A percentile compares a stretch with the other conserved stretches of the same genome.
Conservation (phyloP, 2,797 vertebrate genomes). For the Xiphorhynchus erythropygius region DNA sequence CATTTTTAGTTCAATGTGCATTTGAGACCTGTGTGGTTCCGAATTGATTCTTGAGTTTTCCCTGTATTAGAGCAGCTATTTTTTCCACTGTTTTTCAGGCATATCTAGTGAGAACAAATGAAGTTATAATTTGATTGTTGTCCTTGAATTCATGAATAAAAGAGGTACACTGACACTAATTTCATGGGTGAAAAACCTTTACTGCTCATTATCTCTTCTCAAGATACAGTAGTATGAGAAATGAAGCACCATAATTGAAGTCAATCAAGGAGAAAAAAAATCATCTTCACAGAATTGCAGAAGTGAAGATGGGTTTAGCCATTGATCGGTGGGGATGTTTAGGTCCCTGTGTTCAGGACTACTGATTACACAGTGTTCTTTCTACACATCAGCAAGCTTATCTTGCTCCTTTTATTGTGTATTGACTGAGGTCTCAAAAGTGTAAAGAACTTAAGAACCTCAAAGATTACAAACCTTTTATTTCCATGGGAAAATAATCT, state of each 20-base stretch:
- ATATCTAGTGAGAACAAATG: neutral
- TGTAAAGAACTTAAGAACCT: neutral
- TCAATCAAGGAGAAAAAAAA: slow-evolving; percentile 59
- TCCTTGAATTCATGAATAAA: slow-evolving; percentile 51
- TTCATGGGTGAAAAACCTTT: slow-evolving; percentile 61
- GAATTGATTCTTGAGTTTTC: neutral
- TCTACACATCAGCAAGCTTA: neutral
- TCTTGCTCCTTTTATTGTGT: neutral
- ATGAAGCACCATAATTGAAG: slow-evolving; percentile 58
- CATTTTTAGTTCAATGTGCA: neutral
- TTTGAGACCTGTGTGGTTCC: neutral
- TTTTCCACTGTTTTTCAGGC: neutral
- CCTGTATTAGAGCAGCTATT: neutral
- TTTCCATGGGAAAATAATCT: neutral
- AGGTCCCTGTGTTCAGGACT: neutral
- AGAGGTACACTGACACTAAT: slow-evolving; percentile 40
- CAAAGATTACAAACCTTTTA: neutral
- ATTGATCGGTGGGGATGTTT: neutral
- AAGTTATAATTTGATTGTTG: slow-evolving; percentile 30
- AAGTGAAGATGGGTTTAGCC: neutral
- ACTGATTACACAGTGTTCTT: neutral
- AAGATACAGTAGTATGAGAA: slow-evolving; percentile 43
- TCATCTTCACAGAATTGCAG: neutral
- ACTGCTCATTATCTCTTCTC: slow-evolving; percentile 56
- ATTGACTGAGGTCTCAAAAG: neutral